phyloP scores from a whole-genome alignment of 2,113 vertebrate genomes.

The Lagopus leucura region DNA sequence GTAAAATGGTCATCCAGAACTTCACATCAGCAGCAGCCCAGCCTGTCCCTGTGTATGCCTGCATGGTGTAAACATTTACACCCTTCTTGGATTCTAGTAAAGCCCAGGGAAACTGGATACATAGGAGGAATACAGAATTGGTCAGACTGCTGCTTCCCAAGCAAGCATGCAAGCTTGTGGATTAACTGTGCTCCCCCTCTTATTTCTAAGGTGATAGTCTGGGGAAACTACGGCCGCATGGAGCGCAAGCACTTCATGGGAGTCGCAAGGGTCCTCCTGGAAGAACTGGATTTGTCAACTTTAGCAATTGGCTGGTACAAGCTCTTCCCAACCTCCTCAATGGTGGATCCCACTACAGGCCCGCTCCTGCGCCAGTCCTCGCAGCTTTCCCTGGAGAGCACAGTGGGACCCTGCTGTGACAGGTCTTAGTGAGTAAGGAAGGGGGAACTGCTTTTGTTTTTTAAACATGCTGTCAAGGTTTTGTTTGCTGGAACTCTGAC shows the following conservation, averaged over 20 bases:
- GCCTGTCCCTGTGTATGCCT: not conserved
- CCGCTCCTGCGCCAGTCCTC: conserved; percentile 96
- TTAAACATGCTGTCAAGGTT: conserved; percentile 77
- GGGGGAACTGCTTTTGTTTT: conserved; percentile 65
- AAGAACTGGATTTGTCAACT: conserved; percentile 95
- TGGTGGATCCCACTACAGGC: conserved; percentile 94
- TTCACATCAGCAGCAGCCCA: rapidly evolving
- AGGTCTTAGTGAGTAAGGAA: conserved; percentile 86
- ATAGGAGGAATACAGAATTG: not conserved
- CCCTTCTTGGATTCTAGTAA: not conserved
- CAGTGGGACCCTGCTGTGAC: conserved; percentile 94
- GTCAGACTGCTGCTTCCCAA: not conserved
- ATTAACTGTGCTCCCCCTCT: not conserved
- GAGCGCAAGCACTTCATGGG: conserved; percentile 99
- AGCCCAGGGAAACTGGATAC: not conserved
- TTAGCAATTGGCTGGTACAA: conserved; percentile 99
- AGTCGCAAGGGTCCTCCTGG: conserved; percentile 93
- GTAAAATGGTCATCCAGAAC: not conserved
- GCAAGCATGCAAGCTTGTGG: not conserved
- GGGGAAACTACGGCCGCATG: conserved; percentile 98
- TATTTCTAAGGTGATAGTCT: conserved; percentile 90
- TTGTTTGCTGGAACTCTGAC: conserved; percentile 76
- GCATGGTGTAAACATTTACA: not conserved
- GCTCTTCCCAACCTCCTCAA: conserved; percentile 98
- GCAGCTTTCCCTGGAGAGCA: conserved; percentile 97